phyloP scores from a whole-genome alignment of 2,888 invertebrate genomes.

The Agelastica alni region DNA sequence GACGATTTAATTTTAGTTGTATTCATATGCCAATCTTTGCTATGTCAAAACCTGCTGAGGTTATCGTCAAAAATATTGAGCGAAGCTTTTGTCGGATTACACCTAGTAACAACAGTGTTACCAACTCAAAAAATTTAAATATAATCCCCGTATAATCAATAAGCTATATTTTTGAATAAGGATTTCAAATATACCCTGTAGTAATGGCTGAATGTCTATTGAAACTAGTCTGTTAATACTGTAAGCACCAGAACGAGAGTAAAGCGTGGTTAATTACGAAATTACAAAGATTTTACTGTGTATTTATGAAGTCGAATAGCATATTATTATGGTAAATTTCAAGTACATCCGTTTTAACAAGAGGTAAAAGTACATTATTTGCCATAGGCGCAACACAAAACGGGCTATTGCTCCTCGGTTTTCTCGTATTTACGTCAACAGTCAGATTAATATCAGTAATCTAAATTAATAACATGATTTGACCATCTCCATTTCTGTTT shows the following conservation, averaged over 20 bases:
- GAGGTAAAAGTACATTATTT: constrained; percentile 31
- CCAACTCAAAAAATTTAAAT: too few species aligned
- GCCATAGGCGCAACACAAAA: constrained; percentile 14
- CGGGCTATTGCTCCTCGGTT: constrained; percentile 22
- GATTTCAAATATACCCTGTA: too few species aligned
- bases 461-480: background rate
- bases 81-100: too few species aligned
- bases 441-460: constrained; percentile 13
- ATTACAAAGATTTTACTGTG: constrained; percentile 30
- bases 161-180: too few species aligned
- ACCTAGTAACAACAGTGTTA: too few species aligned
- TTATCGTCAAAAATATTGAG: too few species aligned
- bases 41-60: too few species aligned
- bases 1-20: too few species aligned
- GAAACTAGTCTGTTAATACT: constrained; percentile 26
- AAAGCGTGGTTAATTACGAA: constrained; percentile 34
- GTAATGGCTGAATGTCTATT: too few species aligned
- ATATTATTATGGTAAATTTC: constrained; percentile 38
- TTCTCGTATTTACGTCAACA: constrained; percentile 7
- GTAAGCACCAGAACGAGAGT: constrained; percentile 16
- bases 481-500: background rate
- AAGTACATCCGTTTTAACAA: constrained; percentile 37
- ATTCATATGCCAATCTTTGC: too few species aligned
- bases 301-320: constrained; percentile 37
- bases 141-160: too few species aligned